Base-by-base conservation (phyloP, 2,113 vertebrate genomes). In the Symphodus melops region DNA sequence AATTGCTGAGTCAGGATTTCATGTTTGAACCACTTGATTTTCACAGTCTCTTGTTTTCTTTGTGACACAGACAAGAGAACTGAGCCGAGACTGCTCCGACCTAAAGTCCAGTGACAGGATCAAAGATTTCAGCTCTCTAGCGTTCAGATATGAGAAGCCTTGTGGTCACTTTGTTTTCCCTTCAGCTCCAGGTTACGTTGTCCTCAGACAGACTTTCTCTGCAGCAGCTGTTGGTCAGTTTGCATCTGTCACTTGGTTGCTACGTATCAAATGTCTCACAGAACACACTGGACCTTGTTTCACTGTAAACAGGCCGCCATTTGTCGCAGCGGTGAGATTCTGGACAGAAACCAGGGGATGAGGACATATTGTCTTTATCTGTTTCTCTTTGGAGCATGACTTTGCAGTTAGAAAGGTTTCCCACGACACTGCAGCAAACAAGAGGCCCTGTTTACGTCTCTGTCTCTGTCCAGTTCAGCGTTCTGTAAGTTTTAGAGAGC, bases 251-350 rank as follows among this genome's bases (percentile, higher is more conserved):
- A 77, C 52, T 3, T n/a, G 16, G 11, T 28, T 6, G 71, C 21
- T 16, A 25, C 57, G 9, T 65, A 83, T 84, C 79, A 36, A 0
- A 75, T 75, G 44, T 72, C 84, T 33, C 25, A 67, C 56, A 41
- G 51, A 75, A 82, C 36, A 80, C 70, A 82, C 76, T 72, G 62
- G 62, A 75, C 52, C 42, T 64, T 73, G 77, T 82, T 84, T 63
- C 23, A 23, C 16, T 49, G 61, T 11, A 46, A 55, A 49, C 48
- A 56, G 2, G 4, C 51, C 53, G 36, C 44, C 52, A 69, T 69
- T 65, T 71, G 49, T 46, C 25, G 53, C 53, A 56, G 62, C 72
- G 52, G 72, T 53, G 69, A 63, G 79, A 84, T 44, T 73, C 68
- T 66, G 64, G 64, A 41, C 41, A 57, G 62, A 75, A 64, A 65